Evolutionary conservation across 2,797 vertebrate species (phyloP), one percentile per base, ranked within the genome.

Genomic region (Sebastes glaucus): DNA sequence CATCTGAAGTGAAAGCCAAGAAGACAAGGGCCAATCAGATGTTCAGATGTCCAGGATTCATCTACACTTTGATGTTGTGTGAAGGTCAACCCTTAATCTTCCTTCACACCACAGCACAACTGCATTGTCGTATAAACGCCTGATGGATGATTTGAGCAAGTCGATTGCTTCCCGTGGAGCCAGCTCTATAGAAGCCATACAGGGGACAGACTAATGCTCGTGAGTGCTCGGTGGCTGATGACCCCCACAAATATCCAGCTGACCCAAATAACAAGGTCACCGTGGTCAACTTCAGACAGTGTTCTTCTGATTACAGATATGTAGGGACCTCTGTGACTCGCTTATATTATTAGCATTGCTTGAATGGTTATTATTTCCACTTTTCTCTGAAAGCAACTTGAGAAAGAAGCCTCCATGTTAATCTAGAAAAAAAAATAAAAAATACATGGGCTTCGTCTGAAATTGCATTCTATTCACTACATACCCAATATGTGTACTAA

Each of bases 41-140:
- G 84, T 89, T 89, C 88, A 78, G n/a, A n/a, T n/a, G 76, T 49
- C 56, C 52, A 30, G 77, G 74, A 77, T 79, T 87, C 83, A 87
- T 94, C 81, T 83, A 71, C 76, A 72, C 87, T 59, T 67, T 84
- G 84, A 81, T 78, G 87, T 11, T 35, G 74, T 61, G 78, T 88
- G 83, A 94, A 92, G 93, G 93, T 93, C 92, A 85, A 66, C 35
- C 61, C 75, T 78, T 77, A 82, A 87, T 87, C 90, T 89, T 74
- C 23, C 55, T 14, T 65, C 78, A 49, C 67, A 30, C 46, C 64
- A 10, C 79, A 46, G 64, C 53, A n/a, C 42, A 18, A 74, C 63
- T n/a, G 59, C 84, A 75, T 71, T 71, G 87, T 78, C 22, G 28
- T 69, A 55, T 69, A 78, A 53, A 70, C 25, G 57, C 28, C 80